A percentile compares a stretch with the other conserved stretches of the same genome.
Evolutionary conservation across 2,113 vertebrate genomes (phyloP).

Genomic region (Girardinichthys multiradiatus): DNA sequence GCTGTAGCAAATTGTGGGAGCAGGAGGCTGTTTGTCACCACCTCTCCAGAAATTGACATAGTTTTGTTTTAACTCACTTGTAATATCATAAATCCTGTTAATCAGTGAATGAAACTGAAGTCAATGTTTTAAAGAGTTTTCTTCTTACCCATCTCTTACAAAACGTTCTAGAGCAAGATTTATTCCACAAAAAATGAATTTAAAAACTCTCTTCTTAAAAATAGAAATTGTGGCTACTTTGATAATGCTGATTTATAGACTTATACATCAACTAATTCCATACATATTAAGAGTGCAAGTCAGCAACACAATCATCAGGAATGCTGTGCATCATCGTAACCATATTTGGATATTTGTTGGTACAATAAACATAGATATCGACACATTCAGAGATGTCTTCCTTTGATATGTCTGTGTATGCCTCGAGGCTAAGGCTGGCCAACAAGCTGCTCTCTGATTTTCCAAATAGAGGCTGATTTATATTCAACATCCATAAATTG

Average conservation of each 20-base stretch:
- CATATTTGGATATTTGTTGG: conserved; percentile 24
- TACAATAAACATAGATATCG: conserved; percentile 65
- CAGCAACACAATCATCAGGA: conserved; percentile 46
- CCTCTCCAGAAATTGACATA: not conserved
- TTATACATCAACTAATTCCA: conserved; percentile 59
- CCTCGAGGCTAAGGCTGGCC: conserved; percentile 66
- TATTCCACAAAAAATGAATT: not conserved
- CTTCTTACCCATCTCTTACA: not conserved
- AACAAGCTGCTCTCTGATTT: conserved; percentile 61
- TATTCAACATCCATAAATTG: conserved; percentile 72
- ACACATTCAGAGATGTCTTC: conserved; percentile 65
- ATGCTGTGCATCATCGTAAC: conserved; percentile 43
- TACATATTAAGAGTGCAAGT: conserved; percentile 48
- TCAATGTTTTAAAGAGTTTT: not conserved
- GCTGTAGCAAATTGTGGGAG: not conserved
- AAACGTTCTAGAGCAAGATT: not conserved
- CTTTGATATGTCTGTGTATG: conserved; percentile 74
- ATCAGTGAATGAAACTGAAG: not conserved
- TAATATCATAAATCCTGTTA: not conserved
- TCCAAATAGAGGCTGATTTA: conserved; percentile 64
- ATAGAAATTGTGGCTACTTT: no score
- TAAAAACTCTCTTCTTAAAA: not conserved
- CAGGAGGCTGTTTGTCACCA: not conserved
- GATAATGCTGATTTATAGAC: conserved; percentile 44
- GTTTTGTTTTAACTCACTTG: not conserved